These are phyloP conservation scores for Panthera leo DNA, from an alignment of 2,113 vertebrate species.

Conservation along the genomic window DNA sequence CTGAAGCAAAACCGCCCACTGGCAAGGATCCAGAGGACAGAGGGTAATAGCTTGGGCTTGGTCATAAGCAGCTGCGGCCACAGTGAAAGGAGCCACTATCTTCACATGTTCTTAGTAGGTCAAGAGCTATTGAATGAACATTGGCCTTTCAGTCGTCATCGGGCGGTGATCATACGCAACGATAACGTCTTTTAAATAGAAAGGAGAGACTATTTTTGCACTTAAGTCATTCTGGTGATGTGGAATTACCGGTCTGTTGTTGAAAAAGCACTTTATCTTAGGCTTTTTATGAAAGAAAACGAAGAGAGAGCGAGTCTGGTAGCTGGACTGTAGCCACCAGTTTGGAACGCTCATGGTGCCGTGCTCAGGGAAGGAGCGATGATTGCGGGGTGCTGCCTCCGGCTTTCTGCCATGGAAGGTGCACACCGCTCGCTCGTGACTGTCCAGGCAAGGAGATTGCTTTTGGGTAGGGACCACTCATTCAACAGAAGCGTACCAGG, in stretches of 20 bases:
- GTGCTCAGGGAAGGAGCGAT: accelerated
- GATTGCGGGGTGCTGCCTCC: neutral
- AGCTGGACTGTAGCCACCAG: neutral
- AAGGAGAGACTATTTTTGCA: conserved; percentile 6
- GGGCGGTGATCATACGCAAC: accelerated
- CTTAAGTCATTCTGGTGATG: neutral
- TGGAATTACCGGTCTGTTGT: conserved; percentile 27
- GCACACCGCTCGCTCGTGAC: accelerated
- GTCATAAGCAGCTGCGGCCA: neutral
- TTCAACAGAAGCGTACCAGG: neutral
- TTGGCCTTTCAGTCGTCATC: neutral
- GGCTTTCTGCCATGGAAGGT: neutral
- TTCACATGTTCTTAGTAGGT: neutral
- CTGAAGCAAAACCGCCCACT: neutral
- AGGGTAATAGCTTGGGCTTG: neutral
- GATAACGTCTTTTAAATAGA: neutral
- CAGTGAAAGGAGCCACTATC: neutral
- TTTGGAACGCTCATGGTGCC: neutral
- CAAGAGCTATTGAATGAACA: neutral
- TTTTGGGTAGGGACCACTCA: neutral
- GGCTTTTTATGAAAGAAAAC: neutral
- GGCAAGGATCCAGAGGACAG: neutral
- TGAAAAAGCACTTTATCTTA: conserved; percentile 6
- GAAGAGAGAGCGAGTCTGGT: neutral
- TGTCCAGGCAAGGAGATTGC: neutral